These are phyloP conservation scores for Ptychobarbus kaznakovi DNA, from an alignment of 2,797 vertebrate species.

Conservation along the genomic window DNA sequence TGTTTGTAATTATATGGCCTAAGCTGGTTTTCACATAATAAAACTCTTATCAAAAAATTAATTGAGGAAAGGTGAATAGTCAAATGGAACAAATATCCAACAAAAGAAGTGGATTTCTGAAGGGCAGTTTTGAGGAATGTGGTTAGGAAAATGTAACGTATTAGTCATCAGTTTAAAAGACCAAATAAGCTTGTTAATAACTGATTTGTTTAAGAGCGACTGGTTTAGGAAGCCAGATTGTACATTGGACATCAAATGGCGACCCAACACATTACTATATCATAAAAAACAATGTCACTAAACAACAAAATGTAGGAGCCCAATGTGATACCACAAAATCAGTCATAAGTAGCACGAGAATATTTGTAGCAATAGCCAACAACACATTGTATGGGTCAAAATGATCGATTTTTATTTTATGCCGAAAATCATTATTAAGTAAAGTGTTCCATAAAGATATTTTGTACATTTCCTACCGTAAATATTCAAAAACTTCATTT, in stretches of 20 bases:
- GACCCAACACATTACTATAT: neutral
- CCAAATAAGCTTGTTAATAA: neutral
- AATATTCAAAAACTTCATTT: too few species aligned
- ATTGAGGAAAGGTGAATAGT: constrained; percentile 16
- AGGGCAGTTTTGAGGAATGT: neutral
- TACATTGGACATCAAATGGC: neutral
- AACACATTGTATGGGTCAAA: neutral
- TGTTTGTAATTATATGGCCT: constrained; percentile 68
- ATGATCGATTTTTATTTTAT: neutral
- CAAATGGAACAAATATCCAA: neutral
- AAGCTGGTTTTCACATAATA: constrained; percentile 52
- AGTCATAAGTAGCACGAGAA: too few species aligned
- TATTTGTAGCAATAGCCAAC: too few species aligned
- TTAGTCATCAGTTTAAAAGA: neutral
- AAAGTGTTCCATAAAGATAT: neutral
- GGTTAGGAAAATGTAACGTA: neutral
- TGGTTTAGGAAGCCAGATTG: neutral
- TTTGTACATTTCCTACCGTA: too few species aligned
- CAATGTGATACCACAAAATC: neutral
- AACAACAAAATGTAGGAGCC: neutral
- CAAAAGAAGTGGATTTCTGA: neutral
- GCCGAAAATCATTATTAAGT: too few species aligned
- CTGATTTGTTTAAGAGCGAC: neutral
- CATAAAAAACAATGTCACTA: neutral
- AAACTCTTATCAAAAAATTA: constrained; percentile 24